Percentiles rank a stretch among this genome's conserved stretches.
phyloP scores from a whole-genome alignment of 1,140 invertebrate species.

The Oncopodura yosiiana region DNA sequence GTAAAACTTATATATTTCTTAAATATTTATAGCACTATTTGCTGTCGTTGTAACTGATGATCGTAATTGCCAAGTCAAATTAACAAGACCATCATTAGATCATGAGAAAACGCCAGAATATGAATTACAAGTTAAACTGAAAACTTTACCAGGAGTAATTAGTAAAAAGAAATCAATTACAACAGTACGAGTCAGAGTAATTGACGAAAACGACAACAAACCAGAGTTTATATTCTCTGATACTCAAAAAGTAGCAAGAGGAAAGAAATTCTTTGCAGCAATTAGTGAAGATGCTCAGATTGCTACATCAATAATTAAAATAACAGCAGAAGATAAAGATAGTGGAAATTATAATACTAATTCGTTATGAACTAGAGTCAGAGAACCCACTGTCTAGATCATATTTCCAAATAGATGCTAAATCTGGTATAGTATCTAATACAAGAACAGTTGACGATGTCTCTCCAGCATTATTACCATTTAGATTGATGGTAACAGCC shows the following conservation, averaged over 20 bases:
- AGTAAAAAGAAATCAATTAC: slow-evolving; percentile 62
- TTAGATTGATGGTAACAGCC: slow-evolving; percentile 60
- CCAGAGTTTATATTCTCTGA: slow-evolving; percentile 67
- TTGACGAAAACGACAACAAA: slow-evolving; percentile 49
- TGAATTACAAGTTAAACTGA: slow-evolving; percentile 61
- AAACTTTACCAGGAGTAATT: slow-evolving; percentile 62
- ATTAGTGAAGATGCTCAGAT: slow-evolving; percentile 57
- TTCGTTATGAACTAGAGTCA: slow-evolving; percentile 53
- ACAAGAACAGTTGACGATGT: slow-evolving; percentile 59
- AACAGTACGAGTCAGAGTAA: slow-evolving; percentile 57
- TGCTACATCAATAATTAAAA: slow-evolving; percentile 61
- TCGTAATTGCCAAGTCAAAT: slow-evolving; percentile 62
- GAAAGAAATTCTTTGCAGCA: slow-evolving; percentile 57
- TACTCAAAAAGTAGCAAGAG: slow-evolving; percentile 34
- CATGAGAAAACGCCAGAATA: slow-evolving; percentile 63
- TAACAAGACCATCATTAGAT: slow-evolving; percentile 58
- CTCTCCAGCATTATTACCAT: slow-evolving; percentile 52
- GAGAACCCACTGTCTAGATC: slow-evolving; percentile 38
- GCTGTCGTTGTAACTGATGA: slow-evolving; percentile 61
- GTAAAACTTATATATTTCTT: not conserved
- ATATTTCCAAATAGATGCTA: slow-evolving; percentile 62
- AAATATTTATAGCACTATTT: slow-evolving; percentile 51
- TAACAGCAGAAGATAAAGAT: slow-evolving; percentile 68
- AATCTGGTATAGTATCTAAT: slow-evolving; percentile 62
- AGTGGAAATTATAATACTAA: slow-evolving; percentile 64